Conservation (phyloP, 2,797 vertebrate genomes). For the Psittacula echo region DNA sequence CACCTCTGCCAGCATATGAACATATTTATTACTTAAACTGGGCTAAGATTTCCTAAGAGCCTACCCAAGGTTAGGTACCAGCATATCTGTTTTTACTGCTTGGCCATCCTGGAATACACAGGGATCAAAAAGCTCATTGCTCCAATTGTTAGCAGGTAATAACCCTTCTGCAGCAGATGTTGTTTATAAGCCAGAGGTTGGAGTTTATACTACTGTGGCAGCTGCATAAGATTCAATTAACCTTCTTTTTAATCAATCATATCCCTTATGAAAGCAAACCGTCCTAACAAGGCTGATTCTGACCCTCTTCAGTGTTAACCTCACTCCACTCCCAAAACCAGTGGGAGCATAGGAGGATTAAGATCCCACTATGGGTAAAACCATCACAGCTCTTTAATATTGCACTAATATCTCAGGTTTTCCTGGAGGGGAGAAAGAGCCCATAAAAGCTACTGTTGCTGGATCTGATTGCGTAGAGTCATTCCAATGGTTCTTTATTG, state of each 20-base stretch:
- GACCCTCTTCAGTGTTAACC: neutral
- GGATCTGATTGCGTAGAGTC: conserved; percentile 51
- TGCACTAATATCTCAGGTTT: conserved; percentile 40
- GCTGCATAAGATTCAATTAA: conserved; percentile 48
- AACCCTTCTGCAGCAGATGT: conserved; percentile 16
- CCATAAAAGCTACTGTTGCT: conserved; percentile 60
- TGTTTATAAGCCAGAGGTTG: conserved; percentile 26
- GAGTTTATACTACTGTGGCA: conserved; percentile 9
- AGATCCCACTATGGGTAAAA: neutral
- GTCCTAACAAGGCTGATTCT: neutral
- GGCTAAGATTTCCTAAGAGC: conserved; percentile 30
- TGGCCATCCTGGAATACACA: conserved; percentile 2
- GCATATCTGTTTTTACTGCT: conserved; percentile 12
- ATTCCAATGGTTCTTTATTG: conserved; percentile 64
- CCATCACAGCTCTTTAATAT: conserved; percentile 9
- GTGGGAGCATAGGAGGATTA: neutral
- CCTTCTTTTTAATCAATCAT: conserved; percentile 39
- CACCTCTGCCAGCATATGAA: conserved; percentile 2
- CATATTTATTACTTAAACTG: conserved; percentile 31
- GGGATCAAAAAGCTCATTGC: neutral
- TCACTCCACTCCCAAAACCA: neutral
- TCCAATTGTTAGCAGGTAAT: neutral
- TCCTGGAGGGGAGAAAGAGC: conserved; percentile 55
- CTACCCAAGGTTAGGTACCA: neutral
- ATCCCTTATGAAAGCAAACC: conserved; percentile 9